Base-by-base conservation (phyloP, 2,888 invertebrate genomes). In the Phyto melanocephala region DNA sequence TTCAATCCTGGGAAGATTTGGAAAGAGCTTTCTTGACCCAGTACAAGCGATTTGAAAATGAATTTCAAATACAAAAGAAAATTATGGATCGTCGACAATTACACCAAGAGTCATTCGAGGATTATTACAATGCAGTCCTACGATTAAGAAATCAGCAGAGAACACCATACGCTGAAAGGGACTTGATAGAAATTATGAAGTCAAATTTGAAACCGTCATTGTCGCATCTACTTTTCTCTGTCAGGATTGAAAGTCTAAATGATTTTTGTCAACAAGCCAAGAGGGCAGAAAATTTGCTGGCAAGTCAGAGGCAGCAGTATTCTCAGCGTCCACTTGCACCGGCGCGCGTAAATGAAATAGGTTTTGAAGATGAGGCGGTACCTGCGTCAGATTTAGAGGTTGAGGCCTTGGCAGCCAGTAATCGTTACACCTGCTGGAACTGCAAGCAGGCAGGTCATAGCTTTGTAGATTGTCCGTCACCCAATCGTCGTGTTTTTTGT, bases 241-340 rank as follows among this genome's bases (percentile, higher is more conserved):
- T 54, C 0, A 8, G 11, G 11, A 28, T 63, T 6, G 17, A 28
- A 0, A 24, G 67, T 0, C 15, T 67, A 1, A 76, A 67, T 10
- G 37, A 76, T 1, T 76, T 47, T 11, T 54, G 47, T 1, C 75
- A 76, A 37, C 11, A 70, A n/a, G 54, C 24, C 0, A 70, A 56
- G 17, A 15, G 45, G 28, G 70, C 70, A 1, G 50, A 76, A 58
- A 65, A 17, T n/a, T 22, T 76, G 7, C 1, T 76, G 1, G 8
- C 42, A 0, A 56, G 45, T 15, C 63, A 74, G 1, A 7, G 56
- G 8, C 63, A 54, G 2, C 11, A 11, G 5, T 40, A 37, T 0
- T 54, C 42, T 1, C 15, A 13, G 2, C 37, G 63, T 0, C 22
- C 8, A 1, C 11, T 3, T 2, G 1, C 5, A 1, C 13, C 33